These are phyloP conservation scores for Herpetotheres cachinnans DNA, from an alignment of 2,113 vertebrate genomes.

Conservation along the genomic window DNA sequence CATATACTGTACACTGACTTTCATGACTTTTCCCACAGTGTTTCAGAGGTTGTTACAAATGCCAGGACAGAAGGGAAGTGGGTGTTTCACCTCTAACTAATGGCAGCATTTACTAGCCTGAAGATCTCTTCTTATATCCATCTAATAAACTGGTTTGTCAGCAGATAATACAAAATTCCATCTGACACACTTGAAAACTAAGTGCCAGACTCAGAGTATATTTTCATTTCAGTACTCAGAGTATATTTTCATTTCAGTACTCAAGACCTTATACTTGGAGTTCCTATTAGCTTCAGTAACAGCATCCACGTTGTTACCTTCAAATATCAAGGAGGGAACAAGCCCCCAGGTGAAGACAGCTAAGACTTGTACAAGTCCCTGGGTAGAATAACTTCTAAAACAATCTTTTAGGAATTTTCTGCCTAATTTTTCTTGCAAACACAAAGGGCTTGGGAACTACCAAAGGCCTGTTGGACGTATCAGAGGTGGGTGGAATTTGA, in stretches of 20 bases:
- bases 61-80: background rate
- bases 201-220: background rate
- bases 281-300: background rate
- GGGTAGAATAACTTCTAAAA: background rate
- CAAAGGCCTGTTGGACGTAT: background rate
- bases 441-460: background rate
- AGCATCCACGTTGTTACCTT: background rate
- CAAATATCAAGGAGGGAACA: background rate
- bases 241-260: background rate
- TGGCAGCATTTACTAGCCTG: constrained; percentile 24
- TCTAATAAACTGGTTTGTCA: constrained; percentile 43
- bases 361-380: background rate
- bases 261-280: background rate
- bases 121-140: constrained; percentile 17
- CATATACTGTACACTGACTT: background rate
- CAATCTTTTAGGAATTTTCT: background rate
- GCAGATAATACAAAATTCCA: constrained; percentile 7
- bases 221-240: background rate
- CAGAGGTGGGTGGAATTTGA: background rate
- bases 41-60: constrained; percentile 32
- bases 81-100: constrained; percentile 38
- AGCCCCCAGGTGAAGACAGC: background rate
- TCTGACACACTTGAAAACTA: constrained; percentile 25
- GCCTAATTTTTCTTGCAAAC: background rate
- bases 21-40: background rate